Evolutionary conservation across 2,888 invertebrate genomes (phyloP), one percentile per base, ranked within the genome.

Genomic region (Galerucella pusilla): DNA sequence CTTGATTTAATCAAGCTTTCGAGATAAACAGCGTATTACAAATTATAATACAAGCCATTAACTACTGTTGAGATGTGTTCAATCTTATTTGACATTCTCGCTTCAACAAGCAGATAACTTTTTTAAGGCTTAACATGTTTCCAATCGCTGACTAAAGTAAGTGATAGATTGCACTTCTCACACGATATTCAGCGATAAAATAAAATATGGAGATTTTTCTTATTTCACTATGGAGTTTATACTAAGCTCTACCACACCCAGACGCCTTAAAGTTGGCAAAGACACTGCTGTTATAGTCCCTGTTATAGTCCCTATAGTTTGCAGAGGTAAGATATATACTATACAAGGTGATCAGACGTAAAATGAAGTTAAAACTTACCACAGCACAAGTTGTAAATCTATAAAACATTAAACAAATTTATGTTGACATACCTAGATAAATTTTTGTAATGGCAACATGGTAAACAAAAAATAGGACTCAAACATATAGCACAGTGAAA

Each of bases 41-140:
- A 77, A 78, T 77, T 75, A 75, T 75, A 76, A 71, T 76, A 75
- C 76, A 73, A 59, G 76, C 74, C 73, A 70, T 69, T 69, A 28
- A 28, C 28, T 28, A 74, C 73, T 66, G 52, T 59, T 68, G 65
- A 77, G 71, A 73, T 64, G 77, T 76, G 76, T 73, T 78, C 78
- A 77, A 78, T 78, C 77, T 78, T 78, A 57, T 76, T 77, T 75
- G 76, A 77, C 77, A 78, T 76, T 74, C 77, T 75, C 76, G 74
- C 71, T 75, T 68, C 74, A 78, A 70, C 46, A 69, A 73, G 57
- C 71, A 69, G 77, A 75, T 78, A 78, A 75, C 71, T 77, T 71
- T 71, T 74, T 72, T 67, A 20, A 61, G 72, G n/a, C 35, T 54
- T 14, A 66, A 59, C 35, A 63, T 67, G 49, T 46, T 64, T 20